These are phyloP conservation scores for Tor tambroides DNA, from an alignment of 2,113 vertebrate species.

Conservation along the genomic window DNA sequence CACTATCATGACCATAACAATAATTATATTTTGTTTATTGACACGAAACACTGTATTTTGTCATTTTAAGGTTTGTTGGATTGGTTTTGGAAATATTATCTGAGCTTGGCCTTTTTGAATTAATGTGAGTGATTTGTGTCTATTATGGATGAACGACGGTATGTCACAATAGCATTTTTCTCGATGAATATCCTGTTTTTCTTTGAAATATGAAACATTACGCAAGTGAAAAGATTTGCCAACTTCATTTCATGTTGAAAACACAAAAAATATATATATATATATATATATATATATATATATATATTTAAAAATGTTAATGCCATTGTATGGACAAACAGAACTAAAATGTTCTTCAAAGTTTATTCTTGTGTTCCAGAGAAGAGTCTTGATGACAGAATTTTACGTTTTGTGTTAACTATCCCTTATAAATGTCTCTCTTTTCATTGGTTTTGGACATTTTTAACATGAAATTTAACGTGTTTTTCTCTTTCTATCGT, in stretches of 20 bases:
- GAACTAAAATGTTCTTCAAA: not conserved
- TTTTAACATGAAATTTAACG: not conserved
- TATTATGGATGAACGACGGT: not conserved
- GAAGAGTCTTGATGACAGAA: not conserved
- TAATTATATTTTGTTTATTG: conserved; percentile 5
- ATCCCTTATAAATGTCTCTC: not conserved
- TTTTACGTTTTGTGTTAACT: not conserved
- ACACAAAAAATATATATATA: too few species aligned
- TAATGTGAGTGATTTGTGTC: not conserved
- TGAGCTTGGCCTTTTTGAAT: not conserved
- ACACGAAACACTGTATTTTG: not conserved
- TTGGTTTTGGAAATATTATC: conserved; percentile 26
- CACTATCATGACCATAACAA: not conserved
- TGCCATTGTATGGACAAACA: too few species aligned
- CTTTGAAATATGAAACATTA: not conserved
- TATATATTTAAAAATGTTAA: too few species aligned
- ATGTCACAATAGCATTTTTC: not conserved
- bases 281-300: too few species aligned
- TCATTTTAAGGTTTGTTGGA: conserved; percentile 11
- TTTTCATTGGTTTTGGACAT: not conserved
- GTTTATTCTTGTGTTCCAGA: not conserved
- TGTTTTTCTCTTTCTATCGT: conserved; percentile 43
- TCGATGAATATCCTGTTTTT: not conserved
- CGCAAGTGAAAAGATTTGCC: not conserved
- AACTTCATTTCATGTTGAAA: not conserved